These are phyloP conservation scores for Molossus alvarezi DNA, from an alignment of 2,797 vertebrate genomes.

Conservation along the genomic window DNA sequence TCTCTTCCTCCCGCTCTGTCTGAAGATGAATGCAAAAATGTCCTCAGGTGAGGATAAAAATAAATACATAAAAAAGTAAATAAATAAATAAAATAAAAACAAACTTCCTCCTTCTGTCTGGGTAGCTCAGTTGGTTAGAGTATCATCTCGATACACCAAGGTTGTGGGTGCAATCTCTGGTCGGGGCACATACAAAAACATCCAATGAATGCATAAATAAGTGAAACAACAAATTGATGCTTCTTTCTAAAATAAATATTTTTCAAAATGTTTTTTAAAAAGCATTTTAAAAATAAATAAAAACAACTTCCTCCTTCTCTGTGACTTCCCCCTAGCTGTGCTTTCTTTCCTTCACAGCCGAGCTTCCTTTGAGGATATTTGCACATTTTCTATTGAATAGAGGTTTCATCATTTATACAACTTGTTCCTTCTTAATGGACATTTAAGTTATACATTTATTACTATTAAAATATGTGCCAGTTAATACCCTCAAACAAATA, in stretches of 20 bases:
- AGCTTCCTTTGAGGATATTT: neutral
- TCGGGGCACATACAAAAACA: neutral
- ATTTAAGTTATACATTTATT: conserved; percentile 8
- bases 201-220: neutral
- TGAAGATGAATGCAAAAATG: too few species aligned
- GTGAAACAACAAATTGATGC: neutral
- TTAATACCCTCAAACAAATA: conserved; percentile 29
- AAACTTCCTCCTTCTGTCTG: neutral
- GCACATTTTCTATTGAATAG: neutral
- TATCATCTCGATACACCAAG: neutral
- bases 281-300: neutral
- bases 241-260: neutral
- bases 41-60: too few species aligned
- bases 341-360: neutral
- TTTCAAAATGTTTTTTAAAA: neutral
- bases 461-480: neutral
- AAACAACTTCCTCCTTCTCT: neutral
- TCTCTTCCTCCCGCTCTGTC: too few species aligned
- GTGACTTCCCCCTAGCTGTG: neutral
- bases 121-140: neutral
- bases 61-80: too few species aligned
- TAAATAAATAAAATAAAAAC: too few species aligned
- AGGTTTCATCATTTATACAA: neutral
- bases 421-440: neutral
- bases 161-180: neutral